Evolutionary conservation across 2,797 vertebrate genomes (phyloP), one percentile per base, ranked within the genome.

Genomic region (Lutjanus argentimaculatus): DNA sequence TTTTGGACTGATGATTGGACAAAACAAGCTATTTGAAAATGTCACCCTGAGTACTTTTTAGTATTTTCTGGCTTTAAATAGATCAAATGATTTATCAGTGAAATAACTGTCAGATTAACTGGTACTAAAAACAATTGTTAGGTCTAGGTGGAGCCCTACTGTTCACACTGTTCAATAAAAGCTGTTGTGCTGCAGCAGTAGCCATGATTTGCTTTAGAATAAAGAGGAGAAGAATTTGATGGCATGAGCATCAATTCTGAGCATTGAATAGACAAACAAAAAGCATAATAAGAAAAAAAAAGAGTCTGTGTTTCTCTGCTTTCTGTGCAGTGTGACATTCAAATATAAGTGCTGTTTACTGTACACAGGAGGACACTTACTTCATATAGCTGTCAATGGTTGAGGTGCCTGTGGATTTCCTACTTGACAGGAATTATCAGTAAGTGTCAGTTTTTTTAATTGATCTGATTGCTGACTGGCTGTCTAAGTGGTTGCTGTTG

Each of bases 381-480:
- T 66, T 63, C n/a, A 62, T 67, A 9, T 30, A 59, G 40, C n/a
- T 58, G 30, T 40, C 61, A 25, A 61, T n/a, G 22, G 19, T 46
- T 43, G 12, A 36, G 3, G 21, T 30, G 61, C 25, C 40, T 15
- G 15, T 72, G 48, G 21, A 69, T 72, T 59, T 83, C 25, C 7
- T 43, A 5, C 16, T 36, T 48, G 52, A 68, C 22, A 62, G 25
- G 25, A 46, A 22, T 70, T n/a, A 46, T 48, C 10, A 46, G 45
- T 13, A 78, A 67, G 6, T 63, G 30, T 55, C 17, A 12, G n/a
- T 53, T 76, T 70, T 25, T 52, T 22, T 65, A 10, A 72, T 72
- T 56, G 22, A 68, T 19, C 16, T 22, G 15, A 21, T 13, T n/a
- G 36, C 49, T 48, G 59, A 12, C 62, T 68, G 30, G 25, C 36